Base-by-base conservation (phyloP, 1,140 invertebrate species). In the Medauroidea extradentata region DNA sequence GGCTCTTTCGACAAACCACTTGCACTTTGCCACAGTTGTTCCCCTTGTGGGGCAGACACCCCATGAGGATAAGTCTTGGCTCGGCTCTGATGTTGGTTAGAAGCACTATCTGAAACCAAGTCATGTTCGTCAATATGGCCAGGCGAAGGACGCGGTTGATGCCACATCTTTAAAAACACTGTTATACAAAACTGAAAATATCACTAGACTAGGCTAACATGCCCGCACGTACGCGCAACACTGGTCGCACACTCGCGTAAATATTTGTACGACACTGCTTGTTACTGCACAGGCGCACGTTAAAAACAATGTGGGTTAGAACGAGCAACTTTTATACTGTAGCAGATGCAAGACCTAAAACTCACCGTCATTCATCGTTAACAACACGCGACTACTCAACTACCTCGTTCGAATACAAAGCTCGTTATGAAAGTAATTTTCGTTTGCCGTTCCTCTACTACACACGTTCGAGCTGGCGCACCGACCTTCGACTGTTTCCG, bases 41-140 rank as follows among this genome's bases (percentile, higher is more conserved):
- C 57, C 43, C 51, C 46, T 53, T 58, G 21, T 23, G 24, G 16
- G 38, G 51, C 25, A 7, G 46, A 44, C 23, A 59, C 39, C 59
- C 61, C 61, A 63, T 59, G 61, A 16, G 50, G 39, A 19, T 49
- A 55, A 19, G 39, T 54, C 42, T 39, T 16, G 5, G 50, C 19
- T 24, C 29, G 29, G 29, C 11, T 39, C n/a, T 16, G 18, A 38
- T 41, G 56, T 29, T 49, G 57, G 34, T 48, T 57, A 59, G 61
- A 59, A 53, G 52, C 57, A 63, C 61, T 54, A 59, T 59, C 61
- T 63, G 61, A 54, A 63, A 63, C 57, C 57, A 59, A 63, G 27
- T 63, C 51, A 48, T 43, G 23, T 55, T 54, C 52, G 59, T 60
- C 59, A 59, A 59, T 53, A 59, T 53, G 49, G 57, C 57, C 50